Base-by-base conservation (phyloP, 2,797 vertebrate species). In the Gambusia yucatana region DNA sequence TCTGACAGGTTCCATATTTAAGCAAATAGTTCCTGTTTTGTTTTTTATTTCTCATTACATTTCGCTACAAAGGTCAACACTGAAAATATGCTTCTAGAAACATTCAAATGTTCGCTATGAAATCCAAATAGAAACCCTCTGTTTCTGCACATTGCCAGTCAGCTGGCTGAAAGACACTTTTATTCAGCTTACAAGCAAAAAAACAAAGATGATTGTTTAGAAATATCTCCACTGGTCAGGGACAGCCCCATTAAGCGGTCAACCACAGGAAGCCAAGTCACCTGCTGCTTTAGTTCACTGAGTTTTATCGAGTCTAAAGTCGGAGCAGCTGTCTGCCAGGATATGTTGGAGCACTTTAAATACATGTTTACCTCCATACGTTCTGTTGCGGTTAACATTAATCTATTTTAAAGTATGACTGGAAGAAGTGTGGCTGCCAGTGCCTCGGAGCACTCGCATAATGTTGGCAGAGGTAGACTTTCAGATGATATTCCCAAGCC, bases 391-490 rank as follows among this genome's bases (percentile, higher is more conserved):
- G 80, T 84, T 75, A 50, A 85, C 77, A 82, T 77, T 55, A 79
- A 84, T 89, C 78, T 84, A 85, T 87, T 84, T 83, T 69, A 72
- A 73, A 81, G 78, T 75, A 83, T 83, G 87, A 90, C 84, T 83
- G 87, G 77, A 82, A 73, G 77, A 88, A 84, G 82, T 76, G 70
- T 50, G 55, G 78, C 79, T 91, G 88, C 84, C 79, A 83, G 81
- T 55, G 80, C 80, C 90, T 91, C 87, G 86, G 79, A 91, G 86
- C 87, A 4, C 82, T 85, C 65, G 73, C 30, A 84, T 88, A 86
- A 91, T 87, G 78, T 82, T 92, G 92, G 90, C 91, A 89, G 75
- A 76, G 79, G 82, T 88, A 48, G 44, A 67, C 63, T 80, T 74
- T 85, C 50, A 39, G 76, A 6, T 79, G 80, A 75, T 84, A 86